phyloP scores from a whole-genome alignment of 2,113 vertebrate genomes.

The Syngnathus floridae region DNA sequence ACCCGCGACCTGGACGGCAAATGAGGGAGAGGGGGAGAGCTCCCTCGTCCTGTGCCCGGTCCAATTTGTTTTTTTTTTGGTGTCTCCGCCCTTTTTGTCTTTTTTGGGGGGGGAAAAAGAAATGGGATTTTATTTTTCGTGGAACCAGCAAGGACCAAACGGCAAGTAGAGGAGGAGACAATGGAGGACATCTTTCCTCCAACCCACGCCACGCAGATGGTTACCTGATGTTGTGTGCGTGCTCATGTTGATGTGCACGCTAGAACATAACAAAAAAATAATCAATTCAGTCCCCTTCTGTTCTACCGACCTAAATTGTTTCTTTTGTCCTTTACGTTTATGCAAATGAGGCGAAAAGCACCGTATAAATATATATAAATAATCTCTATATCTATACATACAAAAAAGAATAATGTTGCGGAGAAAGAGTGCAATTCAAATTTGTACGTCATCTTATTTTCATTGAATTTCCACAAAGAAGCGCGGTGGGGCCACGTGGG shows the following conservation, averaged over 20 bases:
- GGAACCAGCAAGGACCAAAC: constrained; percentile 21
- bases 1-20: constrained; percentile 80
- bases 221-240: constrained; percentile 41
- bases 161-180: constrained; percentile 26
- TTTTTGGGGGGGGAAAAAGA: neutral
- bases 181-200: constrained; percentile 54
- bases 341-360: constrained; percentile 3
- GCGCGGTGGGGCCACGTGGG: neutral
- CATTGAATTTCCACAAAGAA: neutral
- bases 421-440: constrained; percentile 35
- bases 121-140: neutral
- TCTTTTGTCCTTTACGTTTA: neutral
- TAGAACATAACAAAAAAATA: neutral
- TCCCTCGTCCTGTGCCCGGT: constrained; percentile 17
- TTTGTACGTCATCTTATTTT: constrained; percentile 20
- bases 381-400: constrained; percentile 1
- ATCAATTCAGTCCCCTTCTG: neutral
- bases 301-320: neutral
- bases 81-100: constrained; percentile 23
- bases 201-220: constrained; percentile 66
- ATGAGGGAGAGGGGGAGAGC: constrained; percentile 46
- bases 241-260: neutral
- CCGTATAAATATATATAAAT: neutral
- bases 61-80: constrained; percentile 20
- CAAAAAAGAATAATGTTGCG: constrained; percentile 20